Evolutionary conservation across 2,797 vertebrate species (phyloP).

Genomic region (Fistularia tabacaria): DNA sequence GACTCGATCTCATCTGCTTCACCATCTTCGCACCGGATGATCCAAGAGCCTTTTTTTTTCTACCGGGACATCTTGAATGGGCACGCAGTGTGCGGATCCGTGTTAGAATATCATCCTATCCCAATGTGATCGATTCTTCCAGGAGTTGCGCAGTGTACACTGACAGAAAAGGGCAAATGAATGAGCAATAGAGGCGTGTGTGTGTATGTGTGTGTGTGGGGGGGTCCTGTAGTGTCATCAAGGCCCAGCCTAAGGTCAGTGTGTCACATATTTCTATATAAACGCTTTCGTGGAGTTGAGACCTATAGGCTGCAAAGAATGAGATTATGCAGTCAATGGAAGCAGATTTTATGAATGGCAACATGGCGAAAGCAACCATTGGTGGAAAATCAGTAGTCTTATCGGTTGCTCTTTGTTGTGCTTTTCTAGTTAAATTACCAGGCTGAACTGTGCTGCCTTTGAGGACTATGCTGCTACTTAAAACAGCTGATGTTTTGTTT

Average conservation of each 20-base stretch:
- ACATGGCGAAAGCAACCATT: slow-evolving; percentile 7
- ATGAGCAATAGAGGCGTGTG: slow-evolving; percentile 32
- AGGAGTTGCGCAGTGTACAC: slow-evolving; percentile 48
- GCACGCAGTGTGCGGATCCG: too few relatives aligned
- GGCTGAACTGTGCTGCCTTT: too few relatives aligned
- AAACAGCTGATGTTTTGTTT: too few relatives aligned
- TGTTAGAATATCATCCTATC: background rate
- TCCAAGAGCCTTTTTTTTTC: too few relatives aligned
- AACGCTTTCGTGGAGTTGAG: slow-evolving; percentile 8
- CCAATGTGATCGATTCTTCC: slow-evolving; percentile 17
- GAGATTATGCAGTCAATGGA: slow-evolving; percentile 35
- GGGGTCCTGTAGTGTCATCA: too few relatives aligned
- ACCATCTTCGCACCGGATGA: too few relatives aligned
- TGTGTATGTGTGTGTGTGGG: slow-evolving; percentile 1
- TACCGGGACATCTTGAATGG: too few relatives aligned
- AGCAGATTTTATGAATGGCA: slow-evolving; percentile 62
- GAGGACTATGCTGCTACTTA: too few relatives aligned
- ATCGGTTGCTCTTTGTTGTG: too few relatives aligned
- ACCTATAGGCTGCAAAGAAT: slow-evolving; percentile 10
- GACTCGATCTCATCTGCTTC: slow-evolving; percentile 7
- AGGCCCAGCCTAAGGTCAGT: slow-evolving; percentile 45
- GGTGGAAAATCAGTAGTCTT: too few relatives aligned
- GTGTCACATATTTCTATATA: slow-evolving; percentile 6
- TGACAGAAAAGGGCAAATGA: slow-evolving; percentile 31
- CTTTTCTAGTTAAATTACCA: too few relatives aligned